Evolutionary conservation across 2,888 invertebrate genomes (phyloP), one percentile per base, ranked within the genome.

Genomic region (Sinopyrophorus schimmeli): DNA sequence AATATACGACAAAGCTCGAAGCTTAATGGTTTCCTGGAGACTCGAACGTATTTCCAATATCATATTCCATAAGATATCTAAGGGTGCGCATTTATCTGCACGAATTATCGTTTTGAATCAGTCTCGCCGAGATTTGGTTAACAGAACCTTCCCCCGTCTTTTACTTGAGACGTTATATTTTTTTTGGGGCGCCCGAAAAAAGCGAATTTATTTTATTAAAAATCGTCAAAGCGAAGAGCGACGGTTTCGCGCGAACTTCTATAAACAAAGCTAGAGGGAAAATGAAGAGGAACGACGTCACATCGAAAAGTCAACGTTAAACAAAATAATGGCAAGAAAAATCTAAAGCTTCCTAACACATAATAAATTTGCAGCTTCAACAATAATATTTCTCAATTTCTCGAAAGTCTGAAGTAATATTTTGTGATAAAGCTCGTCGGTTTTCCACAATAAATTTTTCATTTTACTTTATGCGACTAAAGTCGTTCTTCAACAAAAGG

Each of bases 371-470:
- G 11, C 28, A 15, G 37, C 26, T 46, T 31, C 37, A 17, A 30
- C 24, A 38, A 38, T 31, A 38, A 46, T 46, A 46, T 46, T 46
- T 46, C 46, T 46, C 46, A 46, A 46, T 46, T 46, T 46, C 46
- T 24, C 10, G 23, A 38, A 46, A 46, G 30, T 30, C 37, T 24
- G 17, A 38, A 38, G 46, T 46, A 46, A 46, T 46, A 46, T 46
- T 46, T 46, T 38, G 38, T 46, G 37, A 46, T 46, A 46, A 46
- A 46, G 46, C 46, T 24, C 31, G 46, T 46, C 38, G 46, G 46
- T 46, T 46, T 44, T 46, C 46, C 38, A 46, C 46, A 46, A 46
- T 38, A 46, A 44, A 46, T 46, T 38, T 37, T 46, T 46, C 46
- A 46, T 46, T 46, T 30, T 38, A 37, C 26, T 38, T 31, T 46